Base-by-base conservation (phyloP, 2,797 vertebrate genomes). In the Poecilia velifera region DNA sequence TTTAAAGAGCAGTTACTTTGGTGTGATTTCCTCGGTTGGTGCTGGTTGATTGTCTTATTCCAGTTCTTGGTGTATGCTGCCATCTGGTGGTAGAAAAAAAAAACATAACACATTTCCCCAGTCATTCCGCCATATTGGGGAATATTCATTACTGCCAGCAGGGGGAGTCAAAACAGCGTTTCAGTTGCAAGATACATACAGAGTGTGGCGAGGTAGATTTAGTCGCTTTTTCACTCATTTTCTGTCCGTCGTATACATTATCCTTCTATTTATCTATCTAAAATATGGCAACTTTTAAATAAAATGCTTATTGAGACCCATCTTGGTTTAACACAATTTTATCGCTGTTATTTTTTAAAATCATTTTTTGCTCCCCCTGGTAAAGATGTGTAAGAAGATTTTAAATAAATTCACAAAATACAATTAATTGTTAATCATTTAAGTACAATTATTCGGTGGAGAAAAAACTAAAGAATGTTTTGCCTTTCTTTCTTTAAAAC, bases 21-120 rank as follows among this genome's bases (percentile, higher is more conserved):
- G 14, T 62, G 7, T 51, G 10, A 66, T 66, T 41, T 41, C 64
- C 9, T 68, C 18, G 20, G 36, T 25, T 22, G 20, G 20, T 41
- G 64, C 36, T 66, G 31, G 59, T 9, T 62, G 13, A 31, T 20
- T 41, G 28, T 10, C 6, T 62, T 59, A 77, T 0, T 70, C 3
- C 16, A 62, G 34, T n/a, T 72, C 31, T 85, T 78, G 73, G 70
- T 74, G 20, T 73, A 72, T 81, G 76, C 76, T 77, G 1, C 87
- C 85, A 87, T 81, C 90, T 85, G 71, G 86, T 90, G 90, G 85
- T 59, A 1, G 74, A 72, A 0, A 64, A 28, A 82, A 31, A 31
- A 31, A 70, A 47, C 57, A 14, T 12, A 39, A 22, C 43, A 46
- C 1, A 16, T 55, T 22, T 53, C 31, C 46, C 34, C 4, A 12